These are phyloP conservation scores for Vireo altiloquus DNA, from an alignment of 2,113 vertebrate genomes.

Conservation along the genomic window DNA sequence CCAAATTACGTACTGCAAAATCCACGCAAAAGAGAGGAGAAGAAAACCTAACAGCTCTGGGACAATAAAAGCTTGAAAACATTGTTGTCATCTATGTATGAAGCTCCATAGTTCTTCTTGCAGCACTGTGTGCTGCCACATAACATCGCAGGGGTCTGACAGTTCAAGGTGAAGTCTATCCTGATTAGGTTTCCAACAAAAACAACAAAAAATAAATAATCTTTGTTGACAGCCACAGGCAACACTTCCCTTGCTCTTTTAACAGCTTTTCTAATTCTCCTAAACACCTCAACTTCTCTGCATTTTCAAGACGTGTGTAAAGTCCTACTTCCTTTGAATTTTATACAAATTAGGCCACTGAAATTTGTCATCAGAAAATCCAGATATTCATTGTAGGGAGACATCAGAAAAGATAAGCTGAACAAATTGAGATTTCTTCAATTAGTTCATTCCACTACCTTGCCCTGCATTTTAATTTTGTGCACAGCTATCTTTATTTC, in stretches of 20 bases:
- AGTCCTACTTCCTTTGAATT: not conserved
- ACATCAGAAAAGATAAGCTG: not conserved
- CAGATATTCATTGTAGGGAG: not conserved
- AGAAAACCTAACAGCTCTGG: not conserved
- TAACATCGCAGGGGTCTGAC: not conserved
- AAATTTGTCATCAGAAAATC: not conserved
- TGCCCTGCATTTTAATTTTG: not conserved
- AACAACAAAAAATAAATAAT: not conserved
- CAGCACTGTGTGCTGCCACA: not conserved
- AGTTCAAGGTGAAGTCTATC: not conserved
- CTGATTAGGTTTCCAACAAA: not conserved
- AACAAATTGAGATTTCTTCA: constrained; percentile 22
- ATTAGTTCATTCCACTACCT: not conserved
- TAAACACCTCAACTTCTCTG: not conserved
- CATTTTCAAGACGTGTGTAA: not conserved
- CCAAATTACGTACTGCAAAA: not conserved
- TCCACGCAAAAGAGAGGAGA: not conserved
- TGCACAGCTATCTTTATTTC: constrained; percentile 37
- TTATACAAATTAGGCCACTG: not conserved
- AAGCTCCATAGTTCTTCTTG: not conserved
- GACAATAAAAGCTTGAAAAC: not conserved
- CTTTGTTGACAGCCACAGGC: not conserved
- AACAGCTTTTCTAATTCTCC: not conserved
- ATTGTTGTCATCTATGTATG: not conserved
- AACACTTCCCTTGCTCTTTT: not conserved